These are phyloP conservation scores for Parnassius smintheus DNA, from an alignment of 2,888 invertebrate genomes.

Conservation along the genomic window DNA sequence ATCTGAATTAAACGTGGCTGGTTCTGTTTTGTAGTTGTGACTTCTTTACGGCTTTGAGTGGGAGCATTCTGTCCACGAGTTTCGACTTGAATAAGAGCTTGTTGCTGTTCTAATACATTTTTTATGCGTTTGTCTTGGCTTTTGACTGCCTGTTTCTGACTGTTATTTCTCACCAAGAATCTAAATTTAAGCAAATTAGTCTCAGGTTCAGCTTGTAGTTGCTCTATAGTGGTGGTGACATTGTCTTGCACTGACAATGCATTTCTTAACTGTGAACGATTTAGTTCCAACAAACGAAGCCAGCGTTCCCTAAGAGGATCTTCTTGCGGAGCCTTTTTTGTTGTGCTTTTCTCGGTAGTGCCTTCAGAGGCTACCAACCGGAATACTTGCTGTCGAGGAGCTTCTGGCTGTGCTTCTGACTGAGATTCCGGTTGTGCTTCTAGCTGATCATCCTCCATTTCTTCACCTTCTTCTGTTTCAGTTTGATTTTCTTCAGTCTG, in stretches of 20 bases:
- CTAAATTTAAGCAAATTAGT: conserved; percentile 38
- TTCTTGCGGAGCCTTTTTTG: conserved; percentile 20
- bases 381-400: conserved; percentile 30
- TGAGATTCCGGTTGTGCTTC: conserved; percentile 12
- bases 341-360: conserved; percentile 27
- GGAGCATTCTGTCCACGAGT: conserved; percentile 46
- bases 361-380: conserved; percentile 36
- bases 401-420: conserved; percentile 11
- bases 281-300: conserved; percentile 31
- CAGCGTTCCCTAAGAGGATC: conserved; percentile 32
- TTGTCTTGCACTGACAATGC: conserved; percentile 21
- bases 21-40: conserved; percentile 41
- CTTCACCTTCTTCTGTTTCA: conserved; percentile 21
- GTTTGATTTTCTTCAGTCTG: conserved; percentile 20
- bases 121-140: conserved; percentile 45
- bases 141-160: conserved; percentile 46
- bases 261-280: conserved; percentile 31
- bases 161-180: conserved; percentile 52
- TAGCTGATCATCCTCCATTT: conserved; percentile 6
- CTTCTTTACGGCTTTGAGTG: conserved; percentile 42
- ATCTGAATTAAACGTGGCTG: conserved; percentile 43
- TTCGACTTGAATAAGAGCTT: conserved; percentile 46
- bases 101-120: conserved; percentile 46
- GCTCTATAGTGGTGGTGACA: conserved; percentile 12
- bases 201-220: conserved; percentile 25